phyloP scores from a whole-genome alignment of 2,888 invertebrate species.

The Lycaena phlaeas region DNA sequence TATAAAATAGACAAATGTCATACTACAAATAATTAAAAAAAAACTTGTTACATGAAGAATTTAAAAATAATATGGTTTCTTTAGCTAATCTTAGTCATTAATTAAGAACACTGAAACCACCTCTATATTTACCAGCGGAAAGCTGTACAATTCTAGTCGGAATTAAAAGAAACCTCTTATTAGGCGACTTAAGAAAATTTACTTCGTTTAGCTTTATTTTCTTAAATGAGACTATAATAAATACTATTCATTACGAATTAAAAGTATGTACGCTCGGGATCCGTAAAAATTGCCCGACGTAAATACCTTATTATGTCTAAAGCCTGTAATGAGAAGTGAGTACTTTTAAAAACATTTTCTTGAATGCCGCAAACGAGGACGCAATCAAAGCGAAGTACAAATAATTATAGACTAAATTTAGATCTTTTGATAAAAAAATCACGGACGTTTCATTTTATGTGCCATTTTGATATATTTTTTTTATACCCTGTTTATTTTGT shows the following conservation, averaged over 20 bases:
- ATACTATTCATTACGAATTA: constrained; percentile 1
- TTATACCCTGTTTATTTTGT: no score
- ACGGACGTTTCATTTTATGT: no score
- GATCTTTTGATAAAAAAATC: no score
- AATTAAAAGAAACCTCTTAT: not conserved
- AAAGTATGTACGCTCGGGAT: constrained; percentile 1
- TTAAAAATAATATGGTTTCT: no score
- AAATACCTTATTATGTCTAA: constrained; percentile 1
- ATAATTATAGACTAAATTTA: not conserved
- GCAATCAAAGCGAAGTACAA: constrained; percentile 4
- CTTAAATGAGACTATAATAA: not conserved
- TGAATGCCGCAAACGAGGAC: constrained; percentile 2
- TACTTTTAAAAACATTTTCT: constrained; percentile 1
- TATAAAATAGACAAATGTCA: no score
- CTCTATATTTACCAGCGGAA: no score
- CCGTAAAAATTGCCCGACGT: constrained; percentile 1
- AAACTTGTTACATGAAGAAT: no score
- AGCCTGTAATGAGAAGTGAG: constrained; percentile 4
- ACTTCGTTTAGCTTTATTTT: not conserved
- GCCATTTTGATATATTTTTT: no score
- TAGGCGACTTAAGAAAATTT: not conserved
- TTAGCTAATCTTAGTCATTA: no score
- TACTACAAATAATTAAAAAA: no score
- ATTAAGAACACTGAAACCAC: no score
- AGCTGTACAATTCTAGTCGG: no score